A percentile compares a stretch with the other conserved stretches of the same genome.
These are phyloP conservation scores for Dorcus parallelipipedus DNA, from an alignment of 2,888 invertebrate genomes.

Conservation along the genomic window DNA sequence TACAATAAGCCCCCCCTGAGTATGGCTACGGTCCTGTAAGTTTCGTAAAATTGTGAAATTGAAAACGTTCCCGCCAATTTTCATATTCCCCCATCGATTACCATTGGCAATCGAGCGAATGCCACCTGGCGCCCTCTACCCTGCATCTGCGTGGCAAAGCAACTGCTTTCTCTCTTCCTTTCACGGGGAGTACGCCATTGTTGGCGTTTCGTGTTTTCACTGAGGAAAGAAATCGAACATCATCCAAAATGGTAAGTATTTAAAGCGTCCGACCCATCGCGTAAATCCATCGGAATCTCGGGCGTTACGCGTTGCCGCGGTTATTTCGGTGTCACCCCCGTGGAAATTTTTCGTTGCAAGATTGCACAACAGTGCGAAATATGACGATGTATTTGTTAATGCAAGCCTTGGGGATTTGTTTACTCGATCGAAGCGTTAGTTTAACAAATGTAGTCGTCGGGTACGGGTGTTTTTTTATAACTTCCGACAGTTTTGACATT, in stretches of 20 bases:
- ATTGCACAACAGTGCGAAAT: conserved; percentile 49
- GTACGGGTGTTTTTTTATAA: not conserved
- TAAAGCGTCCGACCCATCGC: not conserved
- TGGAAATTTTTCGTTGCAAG: conserved; percentile 1
- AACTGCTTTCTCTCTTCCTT: conserved; percentile 52
- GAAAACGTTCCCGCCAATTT: not conserved
- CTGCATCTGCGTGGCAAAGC: conserved; percentile 23
- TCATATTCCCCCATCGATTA: not conserved
- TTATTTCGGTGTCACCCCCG: no score
- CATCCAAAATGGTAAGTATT: conserved; percentile 78
- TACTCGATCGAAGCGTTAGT: not conserved
- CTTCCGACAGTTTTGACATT: not conserved
- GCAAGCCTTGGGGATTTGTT: not conserved
- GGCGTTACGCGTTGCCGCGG: no score
- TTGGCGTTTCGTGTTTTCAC: conserved; percentile 77
- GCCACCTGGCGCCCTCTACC: not conserved
- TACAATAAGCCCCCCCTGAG: no score
- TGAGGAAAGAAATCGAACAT: conserved; percentile 60
- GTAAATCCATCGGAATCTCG: no score
- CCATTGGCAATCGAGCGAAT: not conserved
- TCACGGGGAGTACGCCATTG: conserved; percentile 84
- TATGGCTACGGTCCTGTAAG: no score
- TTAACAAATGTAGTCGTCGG: not conserved
- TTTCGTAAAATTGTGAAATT: no score
- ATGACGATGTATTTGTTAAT: conserved; percentile 21